Base-by-base conservation (phyloP, 2,797 vertebrate genomes). In the Acanthornis magna region DNA sequence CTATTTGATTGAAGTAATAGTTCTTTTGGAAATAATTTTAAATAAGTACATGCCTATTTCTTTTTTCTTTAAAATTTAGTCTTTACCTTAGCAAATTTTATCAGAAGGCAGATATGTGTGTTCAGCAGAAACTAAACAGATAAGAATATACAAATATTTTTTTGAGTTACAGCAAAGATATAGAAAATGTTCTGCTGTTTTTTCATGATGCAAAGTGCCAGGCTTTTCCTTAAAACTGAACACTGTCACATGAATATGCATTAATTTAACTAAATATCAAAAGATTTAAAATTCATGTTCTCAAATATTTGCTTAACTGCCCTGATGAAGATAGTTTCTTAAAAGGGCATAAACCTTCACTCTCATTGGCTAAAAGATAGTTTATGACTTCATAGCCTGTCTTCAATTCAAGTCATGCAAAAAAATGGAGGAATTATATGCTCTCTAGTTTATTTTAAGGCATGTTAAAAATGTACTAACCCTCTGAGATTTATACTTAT, bases 201-300 rank as follows among this genome's bases (percentile, higher is more conserved):
- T 86, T 75, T 76, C 15, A 14, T 58, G 16, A 42, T 73, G 26
- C 27, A 43, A 81, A 84, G 16, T 88, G 17, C 22, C 23, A 60
- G 11, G 9, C 25, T 86, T 93, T 84, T 91, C 75, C 81, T 90
- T 79, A 83, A 91, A 91, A 77, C 23, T 32, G 58, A 80, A 47
- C 18, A 34, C 18, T 85, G 23, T 20, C 30, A 38, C 26, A 38
- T 86, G 51, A 91, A 88, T 95, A 90, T 86, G 51, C 72, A 86
- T 90, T 84, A 78, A 36, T 84, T 92, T 88, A 88, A 77, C n/a
- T 70, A 75, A 88, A 51, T 90, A 88, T 32, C 26, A 70, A 72
- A 47, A 83, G 68, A 86, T 91, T 65, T 86, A 84, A 84, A 93
- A 60, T 62, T 48, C 3, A 1, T 48, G 5, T 73, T 88, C 55